Conservation (phyloP, 2,888 invertebrate genomes). For the Augiades crinisus region DNA sequence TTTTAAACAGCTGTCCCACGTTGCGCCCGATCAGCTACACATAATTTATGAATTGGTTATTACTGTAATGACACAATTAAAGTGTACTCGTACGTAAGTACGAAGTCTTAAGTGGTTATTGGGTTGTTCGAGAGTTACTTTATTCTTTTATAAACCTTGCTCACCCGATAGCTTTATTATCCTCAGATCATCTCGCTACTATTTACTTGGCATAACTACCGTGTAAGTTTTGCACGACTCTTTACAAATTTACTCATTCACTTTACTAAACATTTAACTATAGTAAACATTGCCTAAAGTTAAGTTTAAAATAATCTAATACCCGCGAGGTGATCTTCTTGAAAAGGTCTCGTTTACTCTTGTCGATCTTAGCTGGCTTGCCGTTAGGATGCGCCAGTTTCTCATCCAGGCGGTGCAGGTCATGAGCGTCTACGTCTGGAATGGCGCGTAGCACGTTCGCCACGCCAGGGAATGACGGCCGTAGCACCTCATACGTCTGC, state of each 20-base stretch:
- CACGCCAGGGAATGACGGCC: slow-evolving; percentile 88
- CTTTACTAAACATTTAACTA: no score
- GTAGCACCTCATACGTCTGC: slow-evolving; percentile 87
- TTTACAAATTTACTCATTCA: no score
- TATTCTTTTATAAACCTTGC: no score
- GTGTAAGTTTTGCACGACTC: no score
- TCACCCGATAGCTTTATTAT: no score
- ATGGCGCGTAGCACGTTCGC: slow-evolving; percentile 88
- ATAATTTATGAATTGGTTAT: neutral
- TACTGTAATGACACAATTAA: no score
- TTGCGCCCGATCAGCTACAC: slow-evolving; percentile 89
- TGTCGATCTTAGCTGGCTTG: slow-evolving; percentile 91
- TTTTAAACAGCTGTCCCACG: slow-evolving; percentile 93
- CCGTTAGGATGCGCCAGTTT: slow-evolving; percentile 84
- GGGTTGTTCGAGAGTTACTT: no score
- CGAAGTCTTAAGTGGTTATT: no score
- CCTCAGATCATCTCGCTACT: no score
- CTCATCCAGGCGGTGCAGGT: slow-evolving; percentile 93
- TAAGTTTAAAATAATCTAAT: slow-evolving; percentile 30
- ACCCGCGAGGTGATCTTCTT: slow-evolving; percentile 93
- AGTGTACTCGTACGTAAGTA: no score
- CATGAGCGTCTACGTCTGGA: slow-evolving; percentile 90
- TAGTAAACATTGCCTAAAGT: no score
- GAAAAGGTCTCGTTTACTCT: slow-evolving; percentile 94
- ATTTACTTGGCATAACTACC: no score